phyloP scores from a whole-genome alignment of 2,113 vertebrate species.

The Loxodonta africana region DNA sequence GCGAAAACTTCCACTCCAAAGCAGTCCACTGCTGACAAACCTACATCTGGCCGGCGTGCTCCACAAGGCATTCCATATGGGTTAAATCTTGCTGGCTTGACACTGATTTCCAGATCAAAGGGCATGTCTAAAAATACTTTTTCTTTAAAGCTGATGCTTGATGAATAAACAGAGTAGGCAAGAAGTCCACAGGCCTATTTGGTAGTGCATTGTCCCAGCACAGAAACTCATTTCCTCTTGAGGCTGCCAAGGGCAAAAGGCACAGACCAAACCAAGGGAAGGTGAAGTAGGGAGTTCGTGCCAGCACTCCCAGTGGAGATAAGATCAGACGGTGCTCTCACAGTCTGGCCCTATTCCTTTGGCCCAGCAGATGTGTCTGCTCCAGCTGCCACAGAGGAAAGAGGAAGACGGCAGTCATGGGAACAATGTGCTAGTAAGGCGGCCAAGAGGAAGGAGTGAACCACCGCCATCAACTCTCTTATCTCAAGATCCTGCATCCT shows the following conservation, averaged over 20 bases:
- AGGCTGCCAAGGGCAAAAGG: constrained; percentile 74
- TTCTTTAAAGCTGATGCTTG: constrained; percentile 72
- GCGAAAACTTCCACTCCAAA: neutral
- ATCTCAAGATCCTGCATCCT: constrained; percentile 55
- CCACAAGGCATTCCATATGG: constrained; percentile 66
- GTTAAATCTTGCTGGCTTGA: constrained; percentile 73
- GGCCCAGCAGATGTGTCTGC: constrained; percentile 70
- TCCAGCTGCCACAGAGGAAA: constrained; percentile 55
- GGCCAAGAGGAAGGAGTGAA: constrained; percentile 79
- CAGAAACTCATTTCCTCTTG: constrained; percentile 74
- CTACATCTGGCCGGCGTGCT: neutral
- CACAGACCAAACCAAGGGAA: constrained; percentile 40
- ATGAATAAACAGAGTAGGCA: constrained; percentile 74
- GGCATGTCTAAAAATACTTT: constrained; percentile 79
- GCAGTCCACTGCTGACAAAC: neutral
- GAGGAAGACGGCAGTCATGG: constrained; percentile 68
- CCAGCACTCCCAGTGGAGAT: constrained; percentile 35
- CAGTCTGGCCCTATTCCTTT: constrained; percentile 77
- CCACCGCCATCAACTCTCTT: constrained; percentile 34
- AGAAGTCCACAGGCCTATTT: constrained; percentile 47
- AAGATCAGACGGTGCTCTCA: constrained; percentile 61
- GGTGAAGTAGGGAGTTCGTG: neutral
- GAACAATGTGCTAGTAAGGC: constrained; percentile 72
- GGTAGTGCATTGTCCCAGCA: constrained; percentile 74
- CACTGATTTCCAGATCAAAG: constrained; percentile 82